A percentile compares a stretch with the other conserved stretches of the same genome.
phyloP scores from a whole-genome alignment of 2,113 vertebrate genomes.

The Elgaria multicarinata region DNA sequence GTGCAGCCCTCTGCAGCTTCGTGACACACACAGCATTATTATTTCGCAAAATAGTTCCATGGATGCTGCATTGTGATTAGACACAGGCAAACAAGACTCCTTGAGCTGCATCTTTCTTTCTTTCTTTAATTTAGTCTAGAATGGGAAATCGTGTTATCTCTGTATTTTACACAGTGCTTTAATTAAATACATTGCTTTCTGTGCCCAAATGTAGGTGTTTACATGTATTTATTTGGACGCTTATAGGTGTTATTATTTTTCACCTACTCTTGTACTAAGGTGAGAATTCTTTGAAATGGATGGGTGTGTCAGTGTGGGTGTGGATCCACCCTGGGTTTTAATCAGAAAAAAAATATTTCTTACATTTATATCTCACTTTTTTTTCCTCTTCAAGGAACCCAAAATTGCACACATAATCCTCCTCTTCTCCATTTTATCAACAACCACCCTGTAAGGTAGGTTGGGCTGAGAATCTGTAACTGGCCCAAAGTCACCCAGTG shows the following conservation, averaged over 20 bases:
- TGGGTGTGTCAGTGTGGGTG: no score
- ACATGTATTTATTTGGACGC: neutral
- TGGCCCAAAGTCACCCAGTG: no score
- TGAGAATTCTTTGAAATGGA: neutral
- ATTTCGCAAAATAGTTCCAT: constrained; percentile 43
- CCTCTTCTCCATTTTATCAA: no score
- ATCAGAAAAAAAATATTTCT: no score
- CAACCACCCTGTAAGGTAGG: no score
- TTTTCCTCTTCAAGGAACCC: no score
- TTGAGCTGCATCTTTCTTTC: neutral
- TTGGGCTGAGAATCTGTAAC: no score
- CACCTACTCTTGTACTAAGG: neutral
- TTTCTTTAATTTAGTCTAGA: constrained; percentile 18
- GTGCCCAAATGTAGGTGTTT: neutral
- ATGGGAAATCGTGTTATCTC: constrained; percentile 54
- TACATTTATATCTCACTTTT: no score
- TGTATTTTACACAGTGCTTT: constrained; percentile 53
- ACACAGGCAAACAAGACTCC: constrained; percentile 27
- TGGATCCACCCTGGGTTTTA: no score
- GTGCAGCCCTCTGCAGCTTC: constrained; percentile 64
- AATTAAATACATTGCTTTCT: constrained; percentile 15
- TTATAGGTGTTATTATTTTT: neutral
- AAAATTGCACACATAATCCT: no score
- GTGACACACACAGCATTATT: constrained; percentile 32
- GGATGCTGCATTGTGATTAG: constrained; percentile 37